Conservation (phyloP, 2,797 vertebrate genomes). For the Sebastes oblongus region DNA sequence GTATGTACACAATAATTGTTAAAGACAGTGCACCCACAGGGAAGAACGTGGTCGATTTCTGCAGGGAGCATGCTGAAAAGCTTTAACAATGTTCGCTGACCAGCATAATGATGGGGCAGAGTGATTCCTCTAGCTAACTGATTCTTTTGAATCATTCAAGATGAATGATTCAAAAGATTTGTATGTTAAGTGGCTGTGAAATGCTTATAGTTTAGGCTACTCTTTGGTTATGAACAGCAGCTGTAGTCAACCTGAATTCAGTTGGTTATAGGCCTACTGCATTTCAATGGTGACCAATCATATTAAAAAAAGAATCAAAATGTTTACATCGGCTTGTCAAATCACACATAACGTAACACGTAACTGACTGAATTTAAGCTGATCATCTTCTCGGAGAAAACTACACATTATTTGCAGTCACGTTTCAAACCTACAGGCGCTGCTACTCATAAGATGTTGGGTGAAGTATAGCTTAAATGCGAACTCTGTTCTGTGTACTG, state of each 20-base stretch:
- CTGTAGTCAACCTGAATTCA: neutral
- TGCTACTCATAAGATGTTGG: neutral
- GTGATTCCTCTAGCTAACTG: neutral
- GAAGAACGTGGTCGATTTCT: neutral
- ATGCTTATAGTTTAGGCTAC: neutral
- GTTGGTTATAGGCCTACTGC: neutral
- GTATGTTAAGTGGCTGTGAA: neutral
- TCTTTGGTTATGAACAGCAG: neutral
- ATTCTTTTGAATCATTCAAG: neutral
- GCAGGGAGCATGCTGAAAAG: neutral
- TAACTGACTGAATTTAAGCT: neutral
- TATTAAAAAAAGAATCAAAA: neutral
- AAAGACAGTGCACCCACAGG: neutral
- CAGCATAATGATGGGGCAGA: neutral
- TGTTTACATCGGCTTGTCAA: neutral
- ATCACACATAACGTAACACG: neutral
- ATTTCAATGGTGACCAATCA: neutral
- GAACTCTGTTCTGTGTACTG: neutral
- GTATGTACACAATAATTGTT: neutral
- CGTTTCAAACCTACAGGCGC: neutral
- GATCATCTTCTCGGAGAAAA: neutral
- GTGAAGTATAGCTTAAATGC: neutral
- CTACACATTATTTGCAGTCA: neutral
- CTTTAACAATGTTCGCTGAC: neutral
- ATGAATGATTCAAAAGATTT: neutral